phyloP scores from a whole-genome alignment of 2,113 vertebrate species.

The Heptranchias perlo region DNA sequence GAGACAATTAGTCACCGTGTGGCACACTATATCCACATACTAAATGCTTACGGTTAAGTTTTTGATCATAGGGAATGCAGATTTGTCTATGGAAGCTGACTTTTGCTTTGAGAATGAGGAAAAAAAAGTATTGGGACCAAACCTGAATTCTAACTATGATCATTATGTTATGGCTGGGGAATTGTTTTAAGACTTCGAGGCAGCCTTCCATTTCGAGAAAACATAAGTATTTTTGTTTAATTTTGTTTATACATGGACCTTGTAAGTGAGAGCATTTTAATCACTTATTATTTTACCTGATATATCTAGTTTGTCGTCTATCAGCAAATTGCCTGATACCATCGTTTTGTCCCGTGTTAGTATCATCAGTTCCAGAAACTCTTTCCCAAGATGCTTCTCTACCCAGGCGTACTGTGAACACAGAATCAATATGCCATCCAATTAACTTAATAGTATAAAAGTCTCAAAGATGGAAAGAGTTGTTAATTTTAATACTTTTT shows the following conservation, averaged over 20 bases:
- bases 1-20: not conserved
- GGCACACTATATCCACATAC: not conserved
- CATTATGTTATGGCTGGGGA: not conserved
- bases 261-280: not conserved
- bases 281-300: conserved; percentile 56
- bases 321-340: conserved; percentile 81
- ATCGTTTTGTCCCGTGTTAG: conserved; percentile 89
- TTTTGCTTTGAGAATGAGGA: not conserved
- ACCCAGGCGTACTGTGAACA: conserved; percentile 83
- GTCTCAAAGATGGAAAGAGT: not conserved
- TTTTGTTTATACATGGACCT: not conserved
- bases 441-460: not conserved
- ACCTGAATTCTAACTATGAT: not conserved
- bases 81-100: not conserved
- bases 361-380: conserved; percentile 84
- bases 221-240: not conserved
- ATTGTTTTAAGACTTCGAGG: not conserved
- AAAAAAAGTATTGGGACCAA: not conserved
- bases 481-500: not conserved
- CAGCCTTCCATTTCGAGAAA: not conserved
- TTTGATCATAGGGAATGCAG: not conserved
- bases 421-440: not conserved
- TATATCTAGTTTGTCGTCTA: conserved; percentile 87
- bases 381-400: conserved; percentile 80
- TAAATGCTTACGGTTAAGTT: not conserved